Evolutionary conservation across 2,797 vertebrate genomes (phyloP).

Genomic region (Cyclura pinguis): DNA sequence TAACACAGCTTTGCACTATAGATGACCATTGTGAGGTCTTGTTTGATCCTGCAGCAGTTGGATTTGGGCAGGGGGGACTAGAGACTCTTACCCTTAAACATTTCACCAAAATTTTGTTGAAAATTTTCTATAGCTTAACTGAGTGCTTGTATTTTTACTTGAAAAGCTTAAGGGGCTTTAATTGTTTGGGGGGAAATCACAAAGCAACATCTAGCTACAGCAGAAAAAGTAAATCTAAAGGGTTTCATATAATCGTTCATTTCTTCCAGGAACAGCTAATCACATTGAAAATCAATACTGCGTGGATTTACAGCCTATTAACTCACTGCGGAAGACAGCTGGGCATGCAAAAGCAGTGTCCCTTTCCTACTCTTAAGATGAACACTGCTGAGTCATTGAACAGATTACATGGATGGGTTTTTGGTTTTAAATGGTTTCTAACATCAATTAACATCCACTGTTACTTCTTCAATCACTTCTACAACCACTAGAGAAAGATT

Average conservation of each 20-base stretch:
- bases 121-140: not conserved
- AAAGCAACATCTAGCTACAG: not conserved
- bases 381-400: constrained; percentile 1
- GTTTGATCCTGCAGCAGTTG: not conserved
- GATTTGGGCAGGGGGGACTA: too few relatives aligned
- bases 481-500: constrained; percentile 23
- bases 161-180: not conserved
- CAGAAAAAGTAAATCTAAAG: not conserved
- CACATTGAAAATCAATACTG: not conserved
- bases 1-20: not conserved
- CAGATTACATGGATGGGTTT: not conserved
- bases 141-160: not conserved
- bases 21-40: not conserved
- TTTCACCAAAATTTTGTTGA: not conserved
- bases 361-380: constrained; percentile 13
- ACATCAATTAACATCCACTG: not conserved
- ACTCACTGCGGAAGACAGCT: constrained; percentile 4
- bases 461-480: constrained; percentile 13
- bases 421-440: not conserved
- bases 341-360: not conserved
- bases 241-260: not conserved
- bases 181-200: not conserved
- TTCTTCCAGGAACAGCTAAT: not conserved
- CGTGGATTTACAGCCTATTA: not conserved
- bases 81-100: not conserved